Percentiles rank a stretch among this genome's conserved stretches.
Evolutionary conservation across 1,140 invertebrate species (phyloP).

Genomic region (Achroia grisella): DNA sequence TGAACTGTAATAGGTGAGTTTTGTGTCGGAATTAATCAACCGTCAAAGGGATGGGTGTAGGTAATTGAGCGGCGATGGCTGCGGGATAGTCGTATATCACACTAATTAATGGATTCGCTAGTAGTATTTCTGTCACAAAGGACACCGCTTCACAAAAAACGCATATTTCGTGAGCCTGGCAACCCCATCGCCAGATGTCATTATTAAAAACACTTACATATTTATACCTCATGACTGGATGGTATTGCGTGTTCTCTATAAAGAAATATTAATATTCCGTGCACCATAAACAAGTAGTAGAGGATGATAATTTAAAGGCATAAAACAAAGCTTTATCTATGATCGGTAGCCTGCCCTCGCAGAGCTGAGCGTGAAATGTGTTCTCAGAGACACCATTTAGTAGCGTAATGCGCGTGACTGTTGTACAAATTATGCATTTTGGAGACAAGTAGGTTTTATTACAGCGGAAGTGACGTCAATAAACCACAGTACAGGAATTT

Average conservation of each 20-base stretch:
- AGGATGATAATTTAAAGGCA: constrained; percentile 60
- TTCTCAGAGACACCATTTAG: constrained; percentile 68
- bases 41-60: constrained; percentile 60
- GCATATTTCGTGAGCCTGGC: constrained; percentile 4
- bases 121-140: constrained; percentile 58
- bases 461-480: constrained; percentile 67
- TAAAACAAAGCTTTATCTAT: constrained; percentile 69
- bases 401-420: constrained; percentile 64
- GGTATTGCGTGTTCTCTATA: constrained; percentile 40
- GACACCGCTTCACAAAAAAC: constrained; percentile 46
- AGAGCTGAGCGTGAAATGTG: constrained; percentile 68
- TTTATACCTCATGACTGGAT: constrained; percentile 8
- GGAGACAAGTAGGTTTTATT: constrained; percentile 69
- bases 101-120: constrained; percentile 70
- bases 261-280: constrained; percentile 57
- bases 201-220: constrained; percentile 13
- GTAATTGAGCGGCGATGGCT: constrained; percentile 50
- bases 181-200: constrained; percentile 1
- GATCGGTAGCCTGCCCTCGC: constrained; percentile 44
- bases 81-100: constrained; percentile 57
- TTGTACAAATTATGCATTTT: constrained; percentile 69
- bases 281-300: constrained; percentile 54
- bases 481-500: constrained; percentile 61
- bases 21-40: constrained; percentile 68
- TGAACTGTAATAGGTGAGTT: constrained; percentile 66